phyloP scores from a whole-genome alignment of 2,797 vertebrate species.

The Masticophis lateralis region DNA sequence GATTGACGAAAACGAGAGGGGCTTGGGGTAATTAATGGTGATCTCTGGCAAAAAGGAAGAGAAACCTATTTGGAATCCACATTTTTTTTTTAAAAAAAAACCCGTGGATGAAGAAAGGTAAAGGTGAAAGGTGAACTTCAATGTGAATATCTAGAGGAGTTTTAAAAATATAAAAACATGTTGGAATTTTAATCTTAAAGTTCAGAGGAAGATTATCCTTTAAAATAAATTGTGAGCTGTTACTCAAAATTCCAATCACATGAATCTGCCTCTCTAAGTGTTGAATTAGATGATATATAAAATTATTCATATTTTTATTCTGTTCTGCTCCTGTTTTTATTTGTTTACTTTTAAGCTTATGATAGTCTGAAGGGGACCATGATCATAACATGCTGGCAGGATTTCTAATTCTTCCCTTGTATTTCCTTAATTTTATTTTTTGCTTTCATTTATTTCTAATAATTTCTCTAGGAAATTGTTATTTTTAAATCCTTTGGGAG shows the following conservation, averaged over 20 bases:
- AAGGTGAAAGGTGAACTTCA: neutral
- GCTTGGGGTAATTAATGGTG: neutral
- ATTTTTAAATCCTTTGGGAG: neutral
- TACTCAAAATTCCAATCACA: neutral
- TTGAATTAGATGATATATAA: neutral
- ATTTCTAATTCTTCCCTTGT: neutral
- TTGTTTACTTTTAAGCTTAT: neutral
- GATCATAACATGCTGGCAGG: neutral
- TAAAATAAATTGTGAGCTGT: neutral
- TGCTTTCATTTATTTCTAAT: neutral
- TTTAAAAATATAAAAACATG: neutral
- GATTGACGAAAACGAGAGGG: neutral
- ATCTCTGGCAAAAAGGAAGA: neutral
- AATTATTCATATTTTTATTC: neutral
- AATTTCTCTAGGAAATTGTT: neutral
- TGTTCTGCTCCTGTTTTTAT: neutral
- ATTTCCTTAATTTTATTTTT: neutral
- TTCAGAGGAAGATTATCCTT: neutral
- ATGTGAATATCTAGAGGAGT: neutral
- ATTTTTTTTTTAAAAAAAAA: neutral
- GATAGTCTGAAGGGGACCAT: neutral
- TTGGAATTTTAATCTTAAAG: neutral
- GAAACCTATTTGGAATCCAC: neutral
- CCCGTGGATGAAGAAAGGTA: neutral
- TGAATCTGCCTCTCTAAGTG: neutral